Percentiles rank a stretch among this genome's conserved stretches.
These are phyloP conservation scores for Dione vanillae DNA, from an alignment of 2,888 invertebrate species.

Conservation along the genomic window DNA sequence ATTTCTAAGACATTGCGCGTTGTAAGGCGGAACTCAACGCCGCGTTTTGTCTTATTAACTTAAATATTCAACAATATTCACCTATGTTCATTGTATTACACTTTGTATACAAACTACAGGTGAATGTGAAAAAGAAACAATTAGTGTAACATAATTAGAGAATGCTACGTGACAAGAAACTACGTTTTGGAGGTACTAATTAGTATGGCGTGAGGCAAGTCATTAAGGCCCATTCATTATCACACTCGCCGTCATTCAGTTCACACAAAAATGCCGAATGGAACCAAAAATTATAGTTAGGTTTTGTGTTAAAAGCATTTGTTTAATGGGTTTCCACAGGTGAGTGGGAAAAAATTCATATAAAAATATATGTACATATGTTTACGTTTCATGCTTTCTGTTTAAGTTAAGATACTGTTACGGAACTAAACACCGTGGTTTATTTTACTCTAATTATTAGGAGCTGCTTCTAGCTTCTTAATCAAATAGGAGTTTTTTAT, in stretches of 20 bases:
- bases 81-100: background rate
- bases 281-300: background rate
- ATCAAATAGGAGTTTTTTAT: too few relatives aligned
- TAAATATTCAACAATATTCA: background rate
- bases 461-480: too few relatives aligned
- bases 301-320: background rate
- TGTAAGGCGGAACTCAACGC: background rate
- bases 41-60: background rate
- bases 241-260: conserved; percentile 40
- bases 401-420: too few relatives aligned
- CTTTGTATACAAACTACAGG: conserved; percentile 29
- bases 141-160: conserved; percentile 50
- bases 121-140: conserved; percentile 46
- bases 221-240: conserved; percentile 45
- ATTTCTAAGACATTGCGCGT: background rate
- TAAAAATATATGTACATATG: too few relatives aligned
- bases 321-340: background rate
- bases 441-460: too few relatives aligned
- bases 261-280: conserved; percentile 21
- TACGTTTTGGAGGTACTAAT: conserved; percentile 55
- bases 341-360: background rate
- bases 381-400: too few relatives aligned
- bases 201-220: conserved; percentile 45
- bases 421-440: too few relatives aligned
- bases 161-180: conserved; percentile 55